Evolutionary conservation across 1,140 invertebrate species (phyloP).

Genomic region (Batillaria attramentaria): DNA sequence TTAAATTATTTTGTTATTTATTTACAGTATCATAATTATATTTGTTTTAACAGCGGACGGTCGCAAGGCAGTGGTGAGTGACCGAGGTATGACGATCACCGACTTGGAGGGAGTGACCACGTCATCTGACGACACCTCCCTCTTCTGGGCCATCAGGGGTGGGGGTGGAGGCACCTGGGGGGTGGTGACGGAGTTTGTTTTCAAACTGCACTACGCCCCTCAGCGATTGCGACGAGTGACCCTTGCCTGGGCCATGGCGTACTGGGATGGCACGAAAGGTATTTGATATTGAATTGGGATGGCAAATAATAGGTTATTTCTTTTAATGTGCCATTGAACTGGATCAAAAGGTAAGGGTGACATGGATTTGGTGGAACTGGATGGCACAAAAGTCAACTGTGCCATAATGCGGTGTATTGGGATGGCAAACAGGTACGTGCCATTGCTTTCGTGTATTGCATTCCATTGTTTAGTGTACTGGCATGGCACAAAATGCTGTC

Average conservation of each 20-base stretch:
- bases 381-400: neutral
- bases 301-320: neutral
- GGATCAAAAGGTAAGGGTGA: neutral
- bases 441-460: too few relatives aligned
- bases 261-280: neutral
- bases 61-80: slow-evolving; percentile 24
- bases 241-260: neutral
- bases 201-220: slow-evolving; percentile 49
- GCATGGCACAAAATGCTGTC: too few relatives aligned
- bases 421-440: too few relatives aligned
- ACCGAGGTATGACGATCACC: slow-evolving; percentile 13
- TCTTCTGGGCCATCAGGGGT: slow-evolving; percentile 60
- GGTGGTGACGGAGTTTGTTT: slow-evolving; percentile 43
- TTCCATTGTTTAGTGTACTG: too few relatives aligned
- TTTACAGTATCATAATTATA: too few relatives aligned
- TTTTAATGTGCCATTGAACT: neutral
- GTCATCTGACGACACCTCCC: slow-evolving; percentile 31
- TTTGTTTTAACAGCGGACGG: slow-evolving; percentile 49
- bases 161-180: slow-evolving; percentile 59
- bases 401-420: too few relatives aligned
- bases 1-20: too few relatives aligned
- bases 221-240: neutral
- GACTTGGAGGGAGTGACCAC: slow-evolving; percentile 1
- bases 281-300: neutral
- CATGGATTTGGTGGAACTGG: neutral